Conservation (phyloP, 2,113 vertebrate species). For the Symphodus melops region DNA sequence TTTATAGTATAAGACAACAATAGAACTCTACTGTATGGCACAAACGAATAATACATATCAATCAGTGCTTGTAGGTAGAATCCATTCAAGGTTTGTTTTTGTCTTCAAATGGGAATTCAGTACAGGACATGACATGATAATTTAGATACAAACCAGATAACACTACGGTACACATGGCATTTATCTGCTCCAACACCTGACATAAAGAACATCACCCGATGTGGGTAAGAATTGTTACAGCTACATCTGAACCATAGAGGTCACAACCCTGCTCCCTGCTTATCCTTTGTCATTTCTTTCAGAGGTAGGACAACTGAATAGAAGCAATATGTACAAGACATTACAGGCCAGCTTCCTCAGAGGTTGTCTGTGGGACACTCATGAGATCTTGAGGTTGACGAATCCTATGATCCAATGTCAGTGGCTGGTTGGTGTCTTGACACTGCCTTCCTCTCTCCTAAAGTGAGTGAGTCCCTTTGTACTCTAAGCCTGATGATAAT, state of each 20-base stretch:
- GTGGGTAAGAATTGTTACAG: slow-evolving; percentile 1
- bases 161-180: background rate
- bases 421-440: background rate
- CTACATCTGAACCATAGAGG: background rate
- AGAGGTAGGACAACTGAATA: slow-evolving; percentile 23
- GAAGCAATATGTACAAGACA: slow-evolving; percentile 1
- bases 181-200: background rate
- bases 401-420: slow-evolving; percentile 4
- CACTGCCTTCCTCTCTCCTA: background rate
- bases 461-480: background rate
- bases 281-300: slow-evolving; percentile 1
- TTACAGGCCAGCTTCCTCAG: background rate
- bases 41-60: background rate
- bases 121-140: background rate
- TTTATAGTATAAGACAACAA: background rate
- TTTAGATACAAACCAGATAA: background rate
- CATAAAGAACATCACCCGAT: slow-evolving; percentile 2
- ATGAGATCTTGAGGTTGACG: slow-evolving; percentile 27
- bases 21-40: background rate
- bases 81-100: background rate
- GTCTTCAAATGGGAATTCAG: background rate
- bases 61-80: background rate
- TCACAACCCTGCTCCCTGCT: background rate
- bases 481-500: background rate
- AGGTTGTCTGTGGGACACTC: slow-evolving; percentile 6